Evolutionary conservation across 2,888 invertebrate species (phyloP).

Genomic region (Tryphoninae sp.): DNA sequence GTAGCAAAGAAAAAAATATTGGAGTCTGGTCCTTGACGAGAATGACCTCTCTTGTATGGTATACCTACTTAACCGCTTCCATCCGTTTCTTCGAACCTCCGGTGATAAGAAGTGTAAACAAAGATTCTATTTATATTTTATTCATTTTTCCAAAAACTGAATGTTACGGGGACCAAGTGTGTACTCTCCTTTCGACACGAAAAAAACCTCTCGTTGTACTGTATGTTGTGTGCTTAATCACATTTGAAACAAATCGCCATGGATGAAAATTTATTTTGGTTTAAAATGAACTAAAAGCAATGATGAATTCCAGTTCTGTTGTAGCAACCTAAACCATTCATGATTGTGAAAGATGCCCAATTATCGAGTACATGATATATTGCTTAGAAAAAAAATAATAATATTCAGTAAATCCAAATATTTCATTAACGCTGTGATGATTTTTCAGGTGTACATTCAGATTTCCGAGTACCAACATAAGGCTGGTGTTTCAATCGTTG

Average conservation of each 20-base stretch:
- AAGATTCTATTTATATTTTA: slow-evolving; percentile 21
- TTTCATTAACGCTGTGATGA: slow-evolving; percentile 53
- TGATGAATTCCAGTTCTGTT: no score
- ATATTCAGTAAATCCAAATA: slow-evolving; percentile 51
- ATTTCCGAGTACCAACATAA: slow-evolving; percentile 98
- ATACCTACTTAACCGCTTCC: slow-evolving; percentile 14
- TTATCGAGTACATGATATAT: not conserved
- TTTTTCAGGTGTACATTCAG: slow-evolving; percentile 93
- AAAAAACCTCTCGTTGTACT: not conserved
- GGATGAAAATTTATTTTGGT: not conserved
- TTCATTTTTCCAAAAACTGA: slow-evolving; percentile 13
- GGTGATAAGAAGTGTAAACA: slow-evolving; percentile 49
- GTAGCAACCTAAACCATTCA: no score
- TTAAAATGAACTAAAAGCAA: not conserved
- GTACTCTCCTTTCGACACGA: slow-evolving; percentile 2
- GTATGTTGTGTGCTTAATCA: not conserved
- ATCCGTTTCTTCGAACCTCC: slow-evolving; percentile 15
- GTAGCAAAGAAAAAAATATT: slow-evolving; percentile 17
- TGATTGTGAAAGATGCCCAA: no score
- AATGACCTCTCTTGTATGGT: slow-evolving; percentile 42
- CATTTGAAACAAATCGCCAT: not conserved
- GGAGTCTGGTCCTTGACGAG: not conserved
- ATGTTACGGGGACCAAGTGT: slow-evolving; percentile 9
- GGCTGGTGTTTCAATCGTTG: slow-evolving; percentile 95
- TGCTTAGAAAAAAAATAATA: slow-evolving; percentile 45